A percentile compares a stretch with the other conserved stretches of the same genome.
phyloP scores from a whole-genome alignment of 2,113 vertebrate genomes.

The Zosterops borbonicus region DNA sequence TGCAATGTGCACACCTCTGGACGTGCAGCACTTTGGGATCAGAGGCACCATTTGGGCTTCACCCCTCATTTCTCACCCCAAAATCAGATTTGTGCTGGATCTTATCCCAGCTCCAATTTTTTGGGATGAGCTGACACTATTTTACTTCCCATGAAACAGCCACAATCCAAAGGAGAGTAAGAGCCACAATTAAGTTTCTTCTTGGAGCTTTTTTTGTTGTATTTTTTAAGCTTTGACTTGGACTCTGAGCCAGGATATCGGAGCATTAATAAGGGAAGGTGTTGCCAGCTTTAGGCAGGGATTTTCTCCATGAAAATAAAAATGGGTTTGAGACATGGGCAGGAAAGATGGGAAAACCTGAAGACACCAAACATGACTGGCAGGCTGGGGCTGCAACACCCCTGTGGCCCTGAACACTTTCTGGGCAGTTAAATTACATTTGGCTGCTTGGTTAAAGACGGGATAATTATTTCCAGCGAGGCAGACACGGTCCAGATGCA shows the following conservation, averaged over 20 bases:
- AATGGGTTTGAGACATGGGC: accelerated
- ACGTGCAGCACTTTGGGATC: neutral
- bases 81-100: accelerated
- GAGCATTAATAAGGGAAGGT: neutral
- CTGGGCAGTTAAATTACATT: neutral
- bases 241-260: neutral
- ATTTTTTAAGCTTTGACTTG: neutral
- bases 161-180: neutral
- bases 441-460: neutral
- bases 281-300: neutral
- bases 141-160: neutral
- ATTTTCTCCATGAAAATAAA: neutral
- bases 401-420: neutral
- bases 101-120: neutral
- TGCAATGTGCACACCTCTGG: accelerated
- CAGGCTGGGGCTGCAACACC: neutral
- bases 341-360: neutral
- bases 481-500: neutral
- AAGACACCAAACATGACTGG: neutral
- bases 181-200: neutral
- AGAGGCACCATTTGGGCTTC: neutral
- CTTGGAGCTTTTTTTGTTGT: accelerated
- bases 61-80: neutral
- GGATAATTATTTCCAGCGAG: neutral
- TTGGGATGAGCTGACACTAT: neutral